Evolutionary conservation across 2,888 invertebrate genomes (phyloP).

Genomic region (Erannis defoliaria): DNA sequence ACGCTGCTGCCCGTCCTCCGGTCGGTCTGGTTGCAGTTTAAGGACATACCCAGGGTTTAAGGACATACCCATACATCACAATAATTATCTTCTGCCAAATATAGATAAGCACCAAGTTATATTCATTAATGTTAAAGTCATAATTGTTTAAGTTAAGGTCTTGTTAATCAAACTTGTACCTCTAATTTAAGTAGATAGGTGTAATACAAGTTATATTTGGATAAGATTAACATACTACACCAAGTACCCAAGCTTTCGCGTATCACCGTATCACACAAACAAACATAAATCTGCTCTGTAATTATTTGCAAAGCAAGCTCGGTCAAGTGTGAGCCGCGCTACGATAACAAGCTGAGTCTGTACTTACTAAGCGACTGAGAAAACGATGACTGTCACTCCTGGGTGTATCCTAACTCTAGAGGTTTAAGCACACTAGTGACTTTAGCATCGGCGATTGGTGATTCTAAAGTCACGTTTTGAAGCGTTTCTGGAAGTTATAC

Average conservation of each 20-base stretch:
- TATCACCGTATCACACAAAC: conserved; percentile 29
- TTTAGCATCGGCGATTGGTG: no score
- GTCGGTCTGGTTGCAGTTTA: no score
- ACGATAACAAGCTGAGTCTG: conserved; percentile 25
- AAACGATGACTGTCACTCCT: conserved; percentile 24
- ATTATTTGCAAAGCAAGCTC: conserved; percentile 41
- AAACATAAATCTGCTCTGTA: conserved; percentile 39
- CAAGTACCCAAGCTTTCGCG: conserved; percentile 2
- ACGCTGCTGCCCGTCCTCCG: no score
- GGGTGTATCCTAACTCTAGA: conserved; percentile 12
- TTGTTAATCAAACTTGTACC: no score
- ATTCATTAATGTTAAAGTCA: no score
- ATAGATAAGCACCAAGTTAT: no score
- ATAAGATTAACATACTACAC: conserved; percentile 3
- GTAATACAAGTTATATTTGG: conserved; percentile 1
- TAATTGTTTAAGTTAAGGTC: no score
- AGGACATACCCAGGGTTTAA: no score
- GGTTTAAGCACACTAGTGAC: no score
- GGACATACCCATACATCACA: no score
- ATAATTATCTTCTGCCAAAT: no score
- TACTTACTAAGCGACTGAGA: conserved; percentile 15
- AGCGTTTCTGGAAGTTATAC: no score
- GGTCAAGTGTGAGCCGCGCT: conserved; percentile 31
- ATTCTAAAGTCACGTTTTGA: background rate
- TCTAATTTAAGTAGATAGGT: background rate